Evolutionary conservation across 2,888 invertebrate species (phyloP), one percentile per base, ranked within the genome.

Genomic region (Asteroscopus sphinx): DNA sequence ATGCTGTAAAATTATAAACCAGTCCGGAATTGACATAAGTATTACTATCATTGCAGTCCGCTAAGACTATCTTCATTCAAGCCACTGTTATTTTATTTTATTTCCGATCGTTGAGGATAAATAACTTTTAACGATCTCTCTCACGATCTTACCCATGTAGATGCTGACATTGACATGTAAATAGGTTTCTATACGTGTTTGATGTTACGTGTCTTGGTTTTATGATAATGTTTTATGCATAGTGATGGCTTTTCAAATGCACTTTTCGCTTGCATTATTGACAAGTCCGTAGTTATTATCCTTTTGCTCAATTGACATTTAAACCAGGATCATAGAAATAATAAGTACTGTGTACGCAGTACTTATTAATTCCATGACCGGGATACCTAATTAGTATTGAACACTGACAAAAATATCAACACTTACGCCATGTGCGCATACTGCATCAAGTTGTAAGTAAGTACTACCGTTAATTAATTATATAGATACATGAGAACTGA

Each of bases 1-100:
- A 55, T 21, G 35, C 42, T 32, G 17, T 51, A 47, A 39, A 33
- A 55, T 69, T 39, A 39, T 39, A 68, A 65, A 69, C 55, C 39
- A 25, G 64, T 66, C 39, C 30, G 30, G 25, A n/a, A n/a, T n/a
- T n/a, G n/a, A n/a, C n/a, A n/a, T n/a, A n/a, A n/a, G n/a, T n/a
- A n/a, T n/a, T n/a, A n/a, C n/a, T n/a, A n/a, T n/a, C n/a, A n/a
- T n/a, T n/a, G n/a, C n/a, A n/a, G n/a, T n/a, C n/a, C n/a, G n/a
- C n/a, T 26, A 16, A 47, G 30, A 37, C 40, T 25, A 32, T 41
- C 32, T 32, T 40, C 47, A 48, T 52, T 21, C 16, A 11, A 45
- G 16, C 44, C 25, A 15, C 3, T n/a, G n/a, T 51, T 13, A 45
- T 53, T 61, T 61, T 54, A 48, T 61, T 61, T 15, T 41, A 3